A percentile compares a stretch with the other conserved stretches of the same genome.
Evolutionary conservation across 2,888 invertebrate genomes (phyloP).

Genomic region (Leptodirus hochenwartii): DNA sequence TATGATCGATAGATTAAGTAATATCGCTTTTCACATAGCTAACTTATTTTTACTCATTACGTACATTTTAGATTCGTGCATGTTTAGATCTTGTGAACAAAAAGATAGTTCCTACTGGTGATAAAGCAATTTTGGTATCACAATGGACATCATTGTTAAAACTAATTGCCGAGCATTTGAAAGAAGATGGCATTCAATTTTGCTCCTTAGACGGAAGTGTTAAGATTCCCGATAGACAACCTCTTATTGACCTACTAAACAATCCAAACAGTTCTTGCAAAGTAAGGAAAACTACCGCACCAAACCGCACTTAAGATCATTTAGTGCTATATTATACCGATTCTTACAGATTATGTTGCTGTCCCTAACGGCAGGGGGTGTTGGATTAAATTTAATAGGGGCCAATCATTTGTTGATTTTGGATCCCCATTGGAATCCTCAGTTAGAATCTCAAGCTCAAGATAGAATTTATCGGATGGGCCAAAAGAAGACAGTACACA

Average conservation of each 20-base stretch:
- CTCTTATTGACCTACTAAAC: constrained; percentile 55
- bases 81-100: constrained; percentile 38
- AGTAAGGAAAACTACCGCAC: constrained; percentile 25
- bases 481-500: constrained; percentile 59
- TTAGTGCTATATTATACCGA: constrained; percentile 2
- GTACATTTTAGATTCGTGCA: constrained; percentile 29
- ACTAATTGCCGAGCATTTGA: constrained; percentile 49
- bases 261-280: constrained; percentile 33
- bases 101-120: constrained; percentile 34
- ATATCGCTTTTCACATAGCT: too few species aligned
- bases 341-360: constrained; percentile 48
- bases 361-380: constrained; percentile 85
- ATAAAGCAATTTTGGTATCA: constrained; percentile 75
- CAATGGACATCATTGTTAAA: constrained; percentile 80
- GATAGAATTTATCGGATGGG: constrained; percentile 88
- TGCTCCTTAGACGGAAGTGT: constrained; percentile 60
- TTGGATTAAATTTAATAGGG: constrained; percentile 83
- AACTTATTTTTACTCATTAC: too few species aligned
- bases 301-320: constrained; percentile 3
- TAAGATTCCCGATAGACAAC: constrained; percentile 49
- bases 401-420: constrained; percentile 80
- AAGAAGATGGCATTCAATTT: constrained; percentile 30
- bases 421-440: constrained; percentile 96
- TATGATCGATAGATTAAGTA: too few species aligned
- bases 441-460: constrained; percentile 85